Evolutionary conservation across 2,888 invertebrate genomes (phyloP), one percentile per base, ranked within the genome.

Genomic region (Hetaerina titia): DNA sequence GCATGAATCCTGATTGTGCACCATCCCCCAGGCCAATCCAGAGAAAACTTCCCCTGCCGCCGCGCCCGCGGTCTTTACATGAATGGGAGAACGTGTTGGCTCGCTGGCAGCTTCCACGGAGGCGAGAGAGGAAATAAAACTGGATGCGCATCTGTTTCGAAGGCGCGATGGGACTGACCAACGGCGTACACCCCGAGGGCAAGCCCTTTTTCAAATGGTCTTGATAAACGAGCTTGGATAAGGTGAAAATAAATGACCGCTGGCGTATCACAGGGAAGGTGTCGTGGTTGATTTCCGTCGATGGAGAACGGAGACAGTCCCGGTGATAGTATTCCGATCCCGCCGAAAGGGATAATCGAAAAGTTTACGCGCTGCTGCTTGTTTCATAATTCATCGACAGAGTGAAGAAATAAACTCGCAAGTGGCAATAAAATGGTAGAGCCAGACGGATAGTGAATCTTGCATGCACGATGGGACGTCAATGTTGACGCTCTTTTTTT

Each of bases 161-260:
- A 19, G 90, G 45, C 90, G 64, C 64, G 90, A 63, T 45, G 22
- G 63, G 90, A 90, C 64, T 90, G 64, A 45, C 45, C 90, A 64
- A 90, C 64, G 9, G 90, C 8, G 15, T 31, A 81, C 81, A 31
- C 31, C 81, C 25, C 25, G n/a, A 9, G 45, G 90, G 22, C 64
- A 19, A 90, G 45, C 64, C 90, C 45, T 69, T 69, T 31, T 13
- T 7, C 81, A 25, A 31, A 25, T 69, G 64, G 90, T 64, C 64
- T 81, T 90, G 90, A 90, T 90, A 45, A 90, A 90, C 22, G 90
- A 90, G 90, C 19, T 90, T 90, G 31, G 64, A 81, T 64, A 90
- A 90, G 90, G 90, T 13, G 81, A 81, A 31, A 81, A 81, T 81
- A 81, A 81, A 81, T 81, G 81, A 81, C 81, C 81, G 31, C 9